phyloP scores from a whole-genome alignment of 1,140 invertebrate genomes.

The Doryteuthis pealeii region DNA sequence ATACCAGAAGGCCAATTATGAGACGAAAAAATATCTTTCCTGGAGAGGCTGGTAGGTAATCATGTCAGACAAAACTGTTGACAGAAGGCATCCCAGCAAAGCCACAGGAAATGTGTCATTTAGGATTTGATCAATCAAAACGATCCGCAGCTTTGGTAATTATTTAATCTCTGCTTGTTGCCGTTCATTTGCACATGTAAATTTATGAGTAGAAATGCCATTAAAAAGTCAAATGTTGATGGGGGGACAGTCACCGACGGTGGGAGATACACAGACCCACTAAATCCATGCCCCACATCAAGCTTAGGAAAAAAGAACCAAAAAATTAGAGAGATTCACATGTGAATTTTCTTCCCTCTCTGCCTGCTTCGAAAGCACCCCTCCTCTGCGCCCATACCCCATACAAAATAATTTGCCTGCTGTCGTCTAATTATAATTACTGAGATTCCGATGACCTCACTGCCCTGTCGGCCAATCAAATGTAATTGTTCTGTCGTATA shows the following conservation, averaged over 20 bases:
- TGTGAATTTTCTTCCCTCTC: conserved; percentile 1
- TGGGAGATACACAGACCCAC: no score
- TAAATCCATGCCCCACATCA: no score
- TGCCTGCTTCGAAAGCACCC: no score
- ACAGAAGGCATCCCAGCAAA: not conserved
- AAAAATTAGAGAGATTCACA: not conserved
- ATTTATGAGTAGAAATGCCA: conserved; percentile 8
- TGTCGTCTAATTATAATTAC: no score
- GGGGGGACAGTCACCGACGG: not conserved
- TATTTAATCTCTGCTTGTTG: conserved; percentile 6
- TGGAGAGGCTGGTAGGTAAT: not conserved
- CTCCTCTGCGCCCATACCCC: no score
- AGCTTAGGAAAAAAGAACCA: not conserved
- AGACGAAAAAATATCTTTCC: conserved; percentile 2
- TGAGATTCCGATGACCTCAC: no score
- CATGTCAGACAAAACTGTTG: not conserved
- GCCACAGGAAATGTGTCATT: conserved; percentile 9
- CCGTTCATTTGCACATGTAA: conserved; percentile 10
- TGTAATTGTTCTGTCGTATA: no score
- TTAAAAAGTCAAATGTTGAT: conserved; percentile 7
- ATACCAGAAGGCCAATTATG: not conserved
- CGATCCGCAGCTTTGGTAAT: not conserved
- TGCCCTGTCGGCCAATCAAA: no score
- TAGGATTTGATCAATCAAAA: conserved; percentile 7
- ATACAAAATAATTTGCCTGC: no score